Percentiles rank a stretch among this genome's conserved stretches.
Conservation (phyloP, 2,113 vertebrate species). For the Menidia beryllina region DNA sequence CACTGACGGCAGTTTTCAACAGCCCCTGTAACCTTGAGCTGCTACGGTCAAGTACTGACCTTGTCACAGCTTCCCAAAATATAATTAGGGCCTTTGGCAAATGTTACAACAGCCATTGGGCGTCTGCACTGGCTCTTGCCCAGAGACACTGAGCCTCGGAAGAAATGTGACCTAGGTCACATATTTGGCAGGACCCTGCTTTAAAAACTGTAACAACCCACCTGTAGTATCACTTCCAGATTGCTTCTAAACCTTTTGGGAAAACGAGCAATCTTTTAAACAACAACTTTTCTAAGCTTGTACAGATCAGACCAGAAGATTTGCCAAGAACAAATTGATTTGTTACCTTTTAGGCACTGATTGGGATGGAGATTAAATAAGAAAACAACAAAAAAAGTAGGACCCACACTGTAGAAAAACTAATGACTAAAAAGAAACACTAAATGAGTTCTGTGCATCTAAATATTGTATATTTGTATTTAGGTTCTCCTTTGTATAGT, state of each 20-base stretch:
- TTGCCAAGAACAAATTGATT: slow-evolving; percentile 6
- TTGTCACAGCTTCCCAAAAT: slow-evolving; percentile 56
- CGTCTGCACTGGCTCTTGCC: slow-evolving; percentile 6
- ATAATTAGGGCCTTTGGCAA: slow-evolving; percentile 48
- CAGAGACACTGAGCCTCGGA: slow-evolving; percentile 32
- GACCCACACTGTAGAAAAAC: no score
- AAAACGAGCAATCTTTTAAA: no score
- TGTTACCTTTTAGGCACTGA: slow-evolving; percentile 16
- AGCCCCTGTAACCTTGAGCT: slow-evolving; percentile 41
- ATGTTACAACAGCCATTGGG: slow-evolving; percentile 21
- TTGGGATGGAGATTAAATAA: slow-evolving; percentile 1
- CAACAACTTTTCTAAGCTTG: no score
- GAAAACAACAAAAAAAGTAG: not conserved
- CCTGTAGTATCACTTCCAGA: slow-evolving; percentile 39
- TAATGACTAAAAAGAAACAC: not conserved
- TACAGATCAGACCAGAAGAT: no score
- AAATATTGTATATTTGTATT: not conserved
- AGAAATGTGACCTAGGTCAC: slow-evolving; percentile 55
- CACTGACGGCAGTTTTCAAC: slow-evolving; percentile 12
- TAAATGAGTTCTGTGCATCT: no score
- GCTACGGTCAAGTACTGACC: slow-evolving; percentile 37
- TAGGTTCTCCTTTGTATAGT: not conserved
- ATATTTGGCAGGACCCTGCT: slow-evolving; percentile 15
- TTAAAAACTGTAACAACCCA: slow-evolving; percentile 18
- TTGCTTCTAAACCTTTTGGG: slow-evolving; percentile 31